phyloP scores from a whole-genome alignment of 2,888 invertebrate genomes.

The Uloborus plumipes region DNA sequence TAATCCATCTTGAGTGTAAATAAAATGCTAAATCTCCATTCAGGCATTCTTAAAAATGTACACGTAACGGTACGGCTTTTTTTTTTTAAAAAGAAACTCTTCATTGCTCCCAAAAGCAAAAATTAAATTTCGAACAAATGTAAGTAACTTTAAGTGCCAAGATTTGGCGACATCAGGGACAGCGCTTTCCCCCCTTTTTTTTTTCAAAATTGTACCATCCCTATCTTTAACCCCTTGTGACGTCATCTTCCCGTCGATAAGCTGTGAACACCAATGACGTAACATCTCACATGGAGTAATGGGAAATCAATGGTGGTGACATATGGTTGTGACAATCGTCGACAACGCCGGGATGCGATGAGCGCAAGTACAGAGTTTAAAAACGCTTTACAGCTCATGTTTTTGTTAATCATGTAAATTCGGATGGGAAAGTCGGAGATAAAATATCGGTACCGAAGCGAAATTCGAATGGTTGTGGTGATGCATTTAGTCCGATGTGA shows the following conservation, averaged over 20 bases:
- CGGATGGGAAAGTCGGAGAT: not conserved
- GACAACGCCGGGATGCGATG: constrained; percentile 16
- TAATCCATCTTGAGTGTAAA: no score
- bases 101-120: no score
- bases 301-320: constrained; percentile 22
- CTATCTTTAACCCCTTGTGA: not conserved
- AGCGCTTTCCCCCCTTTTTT: no score
- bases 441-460: not conserved
- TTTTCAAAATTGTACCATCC: constrained; percentile 1
- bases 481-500: not conserved
- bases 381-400: not conserved
- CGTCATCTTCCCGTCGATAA: constrained; percentile 1
- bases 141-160: no score
- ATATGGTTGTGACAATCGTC: constrained; percentile 29
- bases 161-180: no score
- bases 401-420: constrained; percentile 8
- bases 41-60: no score
- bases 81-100: no score
- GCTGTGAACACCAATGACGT: constrained; percentile 8
- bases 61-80: no score
- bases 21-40: no score
- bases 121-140: no score
- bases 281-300: constrained; percentile 11
- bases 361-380: constrained; percentile 17
- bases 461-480: not conserved